These are phyloP conservation scores for Allolobophora icterica DNA, from an alignment of 2,888 invertebrate genomes.

Conservation along the genomic window DNA sequence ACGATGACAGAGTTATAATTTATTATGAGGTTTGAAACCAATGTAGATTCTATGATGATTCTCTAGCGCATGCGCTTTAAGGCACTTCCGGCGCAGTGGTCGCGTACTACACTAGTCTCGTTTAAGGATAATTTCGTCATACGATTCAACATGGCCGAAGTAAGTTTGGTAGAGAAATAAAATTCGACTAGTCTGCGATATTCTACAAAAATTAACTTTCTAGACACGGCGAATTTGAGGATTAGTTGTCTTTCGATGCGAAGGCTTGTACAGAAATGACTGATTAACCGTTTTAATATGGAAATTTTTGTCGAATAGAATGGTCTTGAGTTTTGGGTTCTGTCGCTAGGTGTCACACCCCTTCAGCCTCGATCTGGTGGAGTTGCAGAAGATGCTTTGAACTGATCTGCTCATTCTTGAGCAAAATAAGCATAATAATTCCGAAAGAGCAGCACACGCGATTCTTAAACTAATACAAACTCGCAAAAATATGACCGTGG, in stretches of 20 bases:
- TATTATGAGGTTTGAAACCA: background rate
- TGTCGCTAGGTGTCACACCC: background rate
- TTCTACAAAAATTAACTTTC: background rate
- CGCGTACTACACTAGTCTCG: background rate
- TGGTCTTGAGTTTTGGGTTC: background rate
- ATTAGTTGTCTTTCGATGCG: background rate
- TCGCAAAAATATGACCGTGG: background rate
- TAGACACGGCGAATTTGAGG: background rate
- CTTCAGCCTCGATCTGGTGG: background rate
- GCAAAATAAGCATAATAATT: background rate
- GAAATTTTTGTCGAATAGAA: conserved; percentile 1
- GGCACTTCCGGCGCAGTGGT: background rate
- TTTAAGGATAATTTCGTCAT: conserved; percentile 21
- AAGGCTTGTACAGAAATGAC: background rate
- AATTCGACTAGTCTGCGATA: conserved; percentile 10
- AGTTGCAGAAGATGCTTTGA: background rate
- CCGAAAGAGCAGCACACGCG: background rate
- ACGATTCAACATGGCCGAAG: conserved; percentile 28
- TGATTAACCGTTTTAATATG: background rate
- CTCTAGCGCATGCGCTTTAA: background rate
- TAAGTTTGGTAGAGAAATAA: background rate
- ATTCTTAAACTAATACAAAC: background rate
- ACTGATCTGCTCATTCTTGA: background rate
- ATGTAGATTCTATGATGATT: background rate
- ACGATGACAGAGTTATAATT: background rate